phyloP scores from a whole-genome alignment of 2,113 vertebrate genomes.

The human region GRCh38 chr4:109447501-109448000 shows the following conservation, averaged over 20 bases:
- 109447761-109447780: slow-evolving; percentile 12
- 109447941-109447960: background rate
- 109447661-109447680: background rate
- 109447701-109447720: background rate
- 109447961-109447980: background rate
- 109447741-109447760: background rate
- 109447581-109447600: background rate
- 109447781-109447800: background rate
- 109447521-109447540: background rate
- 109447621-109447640: background rate
- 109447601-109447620: background rate
- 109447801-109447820: background rate
- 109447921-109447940: background rate
- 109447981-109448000: background rate
- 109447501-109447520: background rate
- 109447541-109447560: background rate
- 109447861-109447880: background rate
- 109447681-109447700: background rate
- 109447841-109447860: background rate
- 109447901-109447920: background rate
- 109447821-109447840: background rate
- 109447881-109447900: background rate
- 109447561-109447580: background rate
- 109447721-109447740: background rate
- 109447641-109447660: too few relatives aligned